Evolutionary conservation across 2,888 invertebrate genomes (phyloP).

Genomic region (Lasioglossum figueresi): DNA sequence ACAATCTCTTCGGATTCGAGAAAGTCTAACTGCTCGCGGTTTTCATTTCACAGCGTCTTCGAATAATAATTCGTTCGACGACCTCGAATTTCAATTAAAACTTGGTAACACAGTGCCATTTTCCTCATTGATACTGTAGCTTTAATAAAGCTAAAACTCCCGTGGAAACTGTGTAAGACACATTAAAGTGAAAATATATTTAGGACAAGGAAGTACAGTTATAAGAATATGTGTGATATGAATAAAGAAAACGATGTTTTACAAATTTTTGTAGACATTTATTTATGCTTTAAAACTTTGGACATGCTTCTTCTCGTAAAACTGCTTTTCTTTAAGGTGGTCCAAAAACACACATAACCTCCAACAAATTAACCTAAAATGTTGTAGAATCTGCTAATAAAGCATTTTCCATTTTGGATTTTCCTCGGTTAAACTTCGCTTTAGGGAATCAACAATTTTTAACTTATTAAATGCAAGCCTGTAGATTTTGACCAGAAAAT

Average conservation of each 20-base stretch:
- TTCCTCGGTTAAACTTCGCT: too few relatives aligned
- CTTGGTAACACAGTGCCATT: not conserved
- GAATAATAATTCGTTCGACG: slow-evolving; percentile 51
- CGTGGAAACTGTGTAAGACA: not conserved
- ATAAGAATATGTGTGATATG: not conserved
- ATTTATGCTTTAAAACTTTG: too few relatives aligned
- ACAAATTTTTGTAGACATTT: too few relatives aligned
- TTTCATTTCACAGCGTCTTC: slow-evolving; percentile 59
- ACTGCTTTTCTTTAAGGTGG: too few relatives aligned
- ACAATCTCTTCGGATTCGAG: slow-evolving; percentile 59
- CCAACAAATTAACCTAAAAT: too few relatives aligned
- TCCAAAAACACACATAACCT: too few relatives aligned
- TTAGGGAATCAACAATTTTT: too few relatives aligned
- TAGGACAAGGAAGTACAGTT: not conserved
- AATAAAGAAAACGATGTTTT: not conserved
- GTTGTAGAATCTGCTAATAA: too few relatives aligned
- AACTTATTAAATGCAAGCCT: too few relatives aligned
- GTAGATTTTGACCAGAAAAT: too few relatives aligned
- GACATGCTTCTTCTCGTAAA: too few relatives aligned
- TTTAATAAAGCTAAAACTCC: not conserved
- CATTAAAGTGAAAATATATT: not conserved
- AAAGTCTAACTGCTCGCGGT: slow-evolving; percentile 61
- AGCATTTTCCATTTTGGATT: too few relatives aligned
- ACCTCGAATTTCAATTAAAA: slow-evolving; percentile 38
- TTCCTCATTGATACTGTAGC: not conserved